Conservation (phyloP, 2,113 vertebrate species). For the Glareola pratincola region DNA sequence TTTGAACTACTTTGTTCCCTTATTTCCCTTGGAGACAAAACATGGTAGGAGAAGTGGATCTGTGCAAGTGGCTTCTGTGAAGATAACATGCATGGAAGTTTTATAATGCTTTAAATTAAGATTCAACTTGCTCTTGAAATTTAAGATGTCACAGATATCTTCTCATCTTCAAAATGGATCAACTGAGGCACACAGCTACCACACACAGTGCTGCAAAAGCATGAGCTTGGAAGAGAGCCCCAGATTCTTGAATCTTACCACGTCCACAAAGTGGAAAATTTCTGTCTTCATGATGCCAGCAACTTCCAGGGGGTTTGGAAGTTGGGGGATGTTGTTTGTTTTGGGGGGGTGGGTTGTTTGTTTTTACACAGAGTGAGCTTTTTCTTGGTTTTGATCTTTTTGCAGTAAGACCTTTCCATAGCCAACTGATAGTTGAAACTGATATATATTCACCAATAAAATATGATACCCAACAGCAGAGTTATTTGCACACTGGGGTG, state of each 20-base stretch:
- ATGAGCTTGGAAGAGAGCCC: not conserved
- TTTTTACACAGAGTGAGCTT: not conserved
- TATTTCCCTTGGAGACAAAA: not conserved
- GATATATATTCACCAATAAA: slow-evolving; percentile 18
- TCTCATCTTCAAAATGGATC: not conserved
- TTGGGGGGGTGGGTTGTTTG: not conserved
- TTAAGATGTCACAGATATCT: not conserved
- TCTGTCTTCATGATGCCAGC: not conserved
- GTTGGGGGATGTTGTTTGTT: not conserved
- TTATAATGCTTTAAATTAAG: not conserved
- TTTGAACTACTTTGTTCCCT: not conserved
- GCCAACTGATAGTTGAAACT: not conserved
- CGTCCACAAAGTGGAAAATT: not conserved
- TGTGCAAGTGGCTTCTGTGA: not conserved
- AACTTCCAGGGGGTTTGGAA: not conserved
- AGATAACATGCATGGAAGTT: not conserved
- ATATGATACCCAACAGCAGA: not conserved
- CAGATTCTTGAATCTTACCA: not conserved
- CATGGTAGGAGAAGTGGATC: not conserved
- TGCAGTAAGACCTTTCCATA: not conserved
- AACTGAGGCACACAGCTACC: not conserved
- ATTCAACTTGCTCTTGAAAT: not conserved
- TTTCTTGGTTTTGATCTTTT: slow-evolving; percentile 19
- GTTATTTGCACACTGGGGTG: not conserved
- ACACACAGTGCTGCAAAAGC: not conserved